Evolutionary conservation across 2,888 invertebrate species (phyloP), one percentile per base, ranked within the genome.

Genomic region (Tetramorium bicarinatum): DNA sequence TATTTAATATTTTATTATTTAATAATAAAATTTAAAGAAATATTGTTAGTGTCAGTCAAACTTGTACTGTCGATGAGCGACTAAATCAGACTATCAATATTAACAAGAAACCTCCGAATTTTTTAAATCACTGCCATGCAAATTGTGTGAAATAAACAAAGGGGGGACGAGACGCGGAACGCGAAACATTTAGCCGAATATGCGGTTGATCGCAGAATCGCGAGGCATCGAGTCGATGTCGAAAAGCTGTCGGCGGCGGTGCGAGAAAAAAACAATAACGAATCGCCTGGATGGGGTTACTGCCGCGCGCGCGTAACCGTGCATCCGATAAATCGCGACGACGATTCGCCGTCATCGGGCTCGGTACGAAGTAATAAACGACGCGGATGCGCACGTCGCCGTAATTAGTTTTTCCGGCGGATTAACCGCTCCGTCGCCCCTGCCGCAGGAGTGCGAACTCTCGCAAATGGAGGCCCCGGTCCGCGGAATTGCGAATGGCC

Each of bases 291-390:
- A 44, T 7, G 29, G 29, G 38, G 6, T 34, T 25, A 38, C 3
- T n/a, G 34, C 9, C 54, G 47, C 56, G 56, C 76, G 71, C 29
- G 44, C 56, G 34, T 59, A 72, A 47, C 18, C 34, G 41, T n/a
- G 69, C 76, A 49, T 21, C 18, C 76, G 74, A 77, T 77, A 79
- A 79, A 74, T 79, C 52, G 75, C 75, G 44, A 72, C 44, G 75
- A 56, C 54, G 77, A 59, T 18, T 41, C 59, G 41, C 79, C 79
- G 56, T 80, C 56, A 79, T 79, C 79, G 54, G 41, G 21, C 77
- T 29, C 54, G 74, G 72, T 54, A 71, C n/a, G 77, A 72, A 56
- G 77, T 72, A 77, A 77, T 77, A 77, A 72, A 77, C 74, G 77
- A 15, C 67, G 41, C 56, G 79, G 56, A 79, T 74, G 34, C 47